These are phyloP conservation scores for Marmota flaviventris DNA, from an alignment of 2,113 vertebrate species.

Conservation along the genomic window DNA sequence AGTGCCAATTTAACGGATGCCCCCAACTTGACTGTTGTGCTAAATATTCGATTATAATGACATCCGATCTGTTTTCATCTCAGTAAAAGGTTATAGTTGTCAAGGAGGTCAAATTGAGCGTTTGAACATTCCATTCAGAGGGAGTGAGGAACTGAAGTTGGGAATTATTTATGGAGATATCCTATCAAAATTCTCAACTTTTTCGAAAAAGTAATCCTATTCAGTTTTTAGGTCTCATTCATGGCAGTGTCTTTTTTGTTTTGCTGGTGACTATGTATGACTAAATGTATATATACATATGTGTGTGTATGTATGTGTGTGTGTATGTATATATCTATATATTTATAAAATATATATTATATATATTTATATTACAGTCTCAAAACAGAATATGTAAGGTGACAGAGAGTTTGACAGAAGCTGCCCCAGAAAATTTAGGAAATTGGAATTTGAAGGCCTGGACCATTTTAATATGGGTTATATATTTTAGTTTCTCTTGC, in stretches of 20 bases:
- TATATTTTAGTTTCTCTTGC: background rate
- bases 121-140: background rate
- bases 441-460: background rate
- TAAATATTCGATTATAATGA: background rate
- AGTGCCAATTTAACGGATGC: background rate
- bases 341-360: background rate
- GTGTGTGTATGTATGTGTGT: too few relatives aligned
- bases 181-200: background rate
- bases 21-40: background rate
- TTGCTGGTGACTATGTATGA: background rate
- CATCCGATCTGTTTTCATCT: background rate
- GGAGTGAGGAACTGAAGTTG: background rate
- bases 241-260: background rate
- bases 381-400: background rate
- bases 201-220: background rate
- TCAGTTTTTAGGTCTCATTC: background rate
- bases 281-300: too few relatives aligned
- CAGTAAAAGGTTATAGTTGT: background rate
- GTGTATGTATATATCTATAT: background rate
- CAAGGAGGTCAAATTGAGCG: background rate
- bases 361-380: background rate
- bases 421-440: background rate
- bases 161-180: slow-evolving; percentile 18
- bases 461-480: background rate
- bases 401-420: background rate